Evolutionary conservation across 2,113 vertebrate genomes (phyloP), one percentile per base, ranked within the genome.

Genomic region (Noturus placidus): DNA sequence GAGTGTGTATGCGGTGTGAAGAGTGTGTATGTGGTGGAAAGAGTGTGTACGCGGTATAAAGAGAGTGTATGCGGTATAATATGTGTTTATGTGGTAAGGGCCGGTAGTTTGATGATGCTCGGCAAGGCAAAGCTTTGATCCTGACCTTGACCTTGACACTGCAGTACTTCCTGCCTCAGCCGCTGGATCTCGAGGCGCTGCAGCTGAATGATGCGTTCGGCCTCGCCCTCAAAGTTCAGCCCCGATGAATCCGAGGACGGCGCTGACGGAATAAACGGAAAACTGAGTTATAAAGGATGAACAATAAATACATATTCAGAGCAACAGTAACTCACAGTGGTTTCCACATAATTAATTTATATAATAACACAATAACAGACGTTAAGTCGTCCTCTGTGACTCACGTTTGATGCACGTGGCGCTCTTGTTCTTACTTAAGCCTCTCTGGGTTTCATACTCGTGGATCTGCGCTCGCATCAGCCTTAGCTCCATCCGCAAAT

Each of bases 171-270:
- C n/a, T 95, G 93, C 88, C 91, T 89, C 35, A 96, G 94, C 15
- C 91, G 91, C 6, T 94, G 94, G 88, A 97, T 97, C 93, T 97
- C 96, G 14, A 93, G 80, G 65, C 90, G 87, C 87, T 97, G 96
- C 92, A 96, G 95, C 91, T 96, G 94, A 67, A 97, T 96, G 76
- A 97, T 96, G 82, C 94, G 93, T 88, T 93, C 92, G 0, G 82
- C 92, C 92, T 97, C 96, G 63, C 95, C 92, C 80, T 95, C 92
- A 59, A 92, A 90, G 27, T 95, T 95, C 84, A 96, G 89, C 80
- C 94, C 92, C 83, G 90, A 30, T 25, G 30, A 74, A 10, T n/a
- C 83, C 3, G 82, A 85, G n/a, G 59, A 6, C 4, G 83, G 0
- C 1, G 79, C 87, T 89, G 38, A 17, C 9, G 56, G 15, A 77